Conservation (phyloP, 1,140 invertebrate genomes). For the Caenorhabditis latens region DNA sequence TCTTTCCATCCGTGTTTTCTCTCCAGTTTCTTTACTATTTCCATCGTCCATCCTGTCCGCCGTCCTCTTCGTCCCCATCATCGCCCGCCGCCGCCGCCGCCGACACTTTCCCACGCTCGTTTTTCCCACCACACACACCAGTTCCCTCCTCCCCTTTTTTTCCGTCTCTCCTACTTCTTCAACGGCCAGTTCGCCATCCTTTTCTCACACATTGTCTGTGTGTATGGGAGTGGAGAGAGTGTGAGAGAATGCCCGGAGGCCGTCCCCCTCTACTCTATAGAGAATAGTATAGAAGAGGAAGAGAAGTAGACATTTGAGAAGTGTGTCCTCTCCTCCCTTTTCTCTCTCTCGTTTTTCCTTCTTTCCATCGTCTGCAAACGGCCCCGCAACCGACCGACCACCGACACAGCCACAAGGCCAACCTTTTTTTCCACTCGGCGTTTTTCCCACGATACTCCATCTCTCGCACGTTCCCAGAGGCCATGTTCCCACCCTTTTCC, state of each 20-base stretch:
- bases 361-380: slow-evolving; percentile 34
- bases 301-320: slow-evolving; percentile 16
- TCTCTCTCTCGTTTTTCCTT: slow-evolving; percentile 39
- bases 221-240: slow-evolving; percentile 12
- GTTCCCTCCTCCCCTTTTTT: slow-evolving; percentile 39
- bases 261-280: slow-evolving; percentile 7
- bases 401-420: slow-evolving; percentile 54
- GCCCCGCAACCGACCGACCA: slow-evolving; percentile 48
- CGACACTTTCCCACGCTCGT: slow-evolving; percentile 54
- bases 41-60: slow-evolving; percentile 28
- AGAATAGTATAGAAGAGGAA: slow-evolving; percentile 38
- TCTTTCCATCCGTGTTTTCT: background rate
- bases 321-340: background rate
- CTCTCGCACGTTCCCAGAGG: slow-evolving; percentile 26
- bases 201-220: slow-evolving; percentile 53
- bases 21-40: slow-evolving; percentile 28
- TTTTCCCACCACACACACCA: slow-evolving; percentile 53
- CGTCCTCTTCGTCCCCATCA: slow-evolving; percentile 7
- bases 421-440: slow-evolving; percentile 21
- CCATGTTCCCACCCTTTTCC: background rate
- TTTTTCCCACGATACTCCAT: slow-evolving; percentile 50
- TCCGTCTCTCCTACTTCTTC: background rate
- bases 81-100: slow-evolving; percentile 2
- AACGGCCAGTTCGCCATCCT: slow-evolving; percentile 8
- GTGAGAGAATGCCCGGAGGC: slow-evolving; percentile 51